A percentile compares a stretch with the other conserved stretches of the same genome.
Evolutionary conservation across 2,888 invertebrate species (phyloP).

Genomic region (Drosophila siamana): DNA sequence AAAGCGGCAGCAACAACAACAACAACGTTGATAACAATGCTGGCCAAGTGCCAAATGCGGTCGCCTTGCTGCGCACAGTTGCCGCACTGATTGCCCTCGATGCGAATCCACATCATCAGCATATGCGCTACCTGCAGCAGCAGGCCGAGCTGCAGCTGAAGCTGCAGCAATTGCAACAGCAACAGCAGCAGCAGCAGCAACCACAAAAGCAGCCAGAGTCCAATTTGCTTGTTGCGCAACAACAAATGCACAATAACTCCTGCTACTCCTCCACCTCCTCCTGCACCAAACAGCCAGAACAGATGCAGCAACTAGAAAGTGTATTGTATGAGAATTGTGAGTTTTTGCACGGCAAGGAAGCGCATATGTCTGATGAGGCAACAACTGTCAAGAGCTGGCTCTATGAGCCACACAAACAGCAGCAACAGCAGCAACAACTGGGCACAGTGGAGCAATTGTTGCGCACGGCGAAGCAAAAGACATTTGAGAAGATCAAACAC

Average conservation of each 20-base stretch:
- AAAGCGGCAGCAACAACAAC: slow-evolving; percentile 56
- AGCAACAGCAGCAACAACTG: slow-evolving; percentile 52
- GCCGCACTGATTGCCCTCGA: slow-evolving; percentile 83
- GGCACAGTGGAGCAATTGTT: slow-evolving; percentile 79
- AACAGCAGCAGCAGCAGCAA: slow-evolving; percentile 41
- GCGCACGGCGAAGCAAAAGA: slow-evolving; percentile 83
- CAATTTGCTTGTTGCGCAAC: slow-evolving; percentile 42
- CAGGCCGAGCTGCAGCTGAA: slow-evolving; percentile 79
- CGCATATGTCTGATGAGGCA: slow-evolving; percentile 56
- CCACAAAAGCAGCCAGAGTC: background rate
- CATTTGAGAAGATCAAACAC: slow-evolving; percentile 83
- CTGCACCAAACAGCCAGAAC: slow-evolving; percentile 84
- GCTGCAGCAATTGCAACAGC: slow-evolving; percentile 84
- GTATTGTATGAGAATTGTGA: slow-evolving; percentile 73
- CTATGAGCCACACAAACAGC: slow-evolving; percentile 29
- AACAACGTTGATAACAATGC: slow-evolving; percentile 51
- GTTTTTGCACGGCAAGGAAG: slow-evolving; percentile 40
- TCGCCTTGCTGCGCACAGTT: slow-evolving; percentile 83
- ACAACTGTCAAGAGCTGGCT: slow-evolving; percentile 21
- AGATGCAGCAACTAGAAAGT: slow-evolving; percentile 75
- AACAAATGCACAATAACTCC: slow-evolving; percentile 70
- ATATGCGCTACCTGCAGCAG: slow-evolving; percentile 82
- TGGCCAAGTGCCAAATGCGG: slow-evolving; percentile 79
- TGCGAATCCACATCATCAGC: slow-evolving; percentile 86
- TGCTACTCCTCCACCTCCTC: slow-evolving; percentile 71